Percentiles rank a stretch among this genome's conserved stretches.
These are phyloP conservation scores for Agonopterix alstromeriana DNA, from an alignment of 2,888 invertebrate genomes.

Conservation along the genomic window DNA sequence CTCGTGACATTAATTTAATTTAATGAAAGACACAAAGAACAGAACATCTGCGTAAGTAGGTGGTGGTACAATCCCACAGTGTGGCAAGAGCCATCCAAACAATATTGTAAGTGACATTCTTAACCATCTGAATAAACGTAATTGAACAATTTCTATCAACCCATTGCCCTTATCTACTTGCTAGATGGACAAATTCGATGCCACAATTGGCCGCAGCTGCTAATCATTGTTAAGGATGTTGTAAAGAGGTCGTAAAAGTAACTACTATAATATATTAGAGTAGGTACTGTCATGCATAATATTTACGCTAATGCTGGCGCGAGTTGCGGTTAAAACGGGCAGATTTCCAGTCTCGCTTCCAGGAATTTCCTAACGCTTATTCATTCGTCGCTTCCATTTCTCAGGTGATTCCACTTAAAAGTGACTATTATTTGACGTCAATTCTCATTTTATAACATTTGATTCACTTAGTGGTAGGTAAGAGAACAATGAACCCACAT, in stretches of 20 bases:
- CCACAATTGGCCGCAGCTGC: constrained; percentile 48
- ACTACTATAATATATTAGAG: not conserved
- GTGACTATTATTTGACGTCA: constrained; percentile 26
- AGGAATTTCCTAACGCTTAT: constrained; percentile 3
- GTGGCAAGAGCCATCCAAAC: constrained; percentile 48
- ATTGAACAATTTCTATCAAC: constrained; percentile 71
- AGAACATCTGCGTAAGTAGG: constrained; percentile 5
- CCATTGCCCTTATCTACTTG: constrained; percentile 62
- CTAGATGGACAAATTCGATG: constrained; percentile 30
- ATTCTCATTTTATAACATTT: constrained; percentile 14
- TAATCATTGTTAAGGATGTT: constrained; percentile 51
- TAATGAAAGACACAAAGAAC: not conserved
- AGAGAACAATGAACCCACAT: constrained; percentile 32
- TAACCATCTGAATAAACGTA: constrained; percentile 70
- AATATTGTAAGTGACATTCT: constrained; percentile 67
- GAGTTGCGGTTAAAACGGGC: too few species aligned
- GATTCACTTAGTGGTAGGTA: constrained; percentile 9
- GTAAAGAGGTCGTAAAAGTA: constrained; percentile 19
- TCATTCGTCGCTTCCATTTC: constrained; percentile 4
- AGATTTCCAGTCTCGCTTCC: not conserved
- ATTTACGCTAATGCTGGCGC: not conserved
- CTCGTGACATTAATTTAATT: constrained; percentile 3
- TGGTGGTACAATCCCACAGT: constrained; percentile 21
- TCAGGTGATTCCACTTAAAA: constrained; percentile 8
- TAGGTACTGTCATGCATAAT: not conserved